A percentile compares a stretch with the other conserved stretches of the same genome.
These are phyloP conservation scores for Zoroaster sp. DNA, from an alignment of 53 echinoderm and acorn worm species.

Conservation along the genomic window DNA sequence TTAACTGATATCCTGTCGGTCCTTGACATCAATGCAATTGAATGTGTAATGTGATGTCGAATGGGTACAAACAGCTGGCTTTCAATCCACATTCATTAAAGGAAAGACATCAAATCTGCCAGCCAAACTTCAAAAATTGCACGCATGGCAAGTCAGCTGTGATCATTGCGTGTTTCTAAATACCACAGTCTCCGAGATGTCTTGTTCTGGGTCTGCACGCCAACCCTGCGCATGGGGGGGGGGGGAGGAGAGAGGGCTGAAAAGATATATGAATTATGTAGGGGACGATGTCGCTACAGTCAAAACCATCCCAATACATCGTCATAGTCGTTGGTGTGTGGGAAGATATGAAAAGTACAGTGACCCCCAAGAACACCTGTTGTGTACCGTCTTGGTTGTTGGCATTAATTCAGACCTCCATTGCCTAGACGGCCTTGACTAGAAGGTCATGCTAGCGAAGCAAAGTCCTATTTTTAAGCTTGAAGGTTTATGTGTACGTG, in stretches of 20 bases:
- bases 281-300: neutral
- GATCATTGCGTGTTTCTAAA: neutral
- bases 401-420: neutral
- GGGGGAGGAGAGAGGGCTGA: neutral
- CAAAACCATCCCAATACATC: neutral
- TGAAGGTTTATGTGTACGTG: neutral
- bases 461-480: neutral
- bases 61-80: neutral
- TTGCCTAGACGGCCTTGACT: neutral
- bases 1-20: neutral
- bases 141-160: neutral
- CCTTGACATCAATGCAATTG: neutral
- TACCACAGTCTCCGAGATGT: neutral
- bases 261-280: neutral
- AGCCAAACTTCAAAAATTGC: neutral
- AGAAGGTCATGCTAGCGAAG: neutral
- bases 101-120: neutral
- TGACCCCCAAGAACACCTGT: neutral
- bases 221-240: neutral
- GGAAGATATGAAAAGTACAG: neutral
- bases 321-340: neutral
- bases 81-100: neutral
- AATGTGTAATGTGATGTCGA: neutral
- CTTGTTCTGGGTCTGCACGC: neutral
- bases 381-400: neutral